These are phyloP conservation scores for Ophthalmolycus amberensis DNA, from an alignment of 2,113 vertebrate species.

Conservation along the genomic window DNA sequence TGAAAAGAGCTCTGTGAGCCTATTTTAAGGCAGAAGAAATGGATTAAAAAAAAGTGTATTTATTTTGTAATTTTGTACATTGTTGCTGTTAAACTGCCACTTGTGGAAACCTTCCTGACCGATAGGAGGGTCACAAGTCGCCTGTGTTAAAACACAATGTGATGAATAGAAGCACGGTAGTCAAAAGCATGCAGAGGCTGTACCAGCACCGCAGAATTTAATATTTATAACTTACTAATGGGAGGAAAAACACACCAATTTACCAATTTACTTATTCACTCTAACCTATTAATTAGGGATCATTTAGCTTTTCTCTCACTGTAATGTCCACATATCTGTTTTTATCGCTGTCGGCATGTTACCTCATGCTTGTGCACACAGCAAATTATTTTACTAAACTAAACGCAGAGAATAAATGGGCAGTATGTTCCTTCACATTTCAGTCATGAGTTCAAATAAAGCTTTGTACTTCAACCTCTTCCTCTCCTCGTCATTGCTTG, in stretches of 20 bases:
- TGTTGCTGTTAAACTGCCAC: conserved; percentile 54
- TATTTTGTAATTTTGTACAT: conserved; percentile 73
- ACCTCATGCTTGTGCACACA: conserved; percentile 32
- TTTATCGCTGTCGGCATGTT: conserved; percentile 57
- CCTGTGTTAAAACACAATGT: conserved; percentile 56
- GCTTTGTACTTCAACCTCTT: conserved; percentile 57
- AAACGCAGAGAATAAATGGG: conserved; percentile 39
- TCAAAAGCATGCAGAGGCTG: conserved; percentile 68
- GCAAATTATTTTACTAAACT: conserved; percentile 29
- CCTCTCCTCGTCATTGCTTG: conserved; percentile 33
- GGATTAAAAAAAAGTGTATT: conserved; percentile 38
- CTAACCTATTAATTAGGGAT: conserved; percentile 20
- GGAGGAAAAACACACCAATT: conserved; percentile 23
- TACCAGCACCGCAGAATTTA: conserved; percentile 43
- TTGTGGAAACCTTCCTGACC: conserved; percentile 23
- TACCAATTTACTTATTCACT: conserved; percentile 12
- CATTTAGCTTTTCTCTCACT: conserved; percentile 35
- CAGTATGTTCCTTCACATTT: conserved; percentile 60
- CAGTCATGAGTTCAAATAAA: conserved; percentile 68
- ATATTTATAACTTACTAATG: conserved; percentile 42
- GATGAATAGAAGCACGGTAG: conserved; percentile 57
- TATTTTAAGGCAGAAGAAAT: conserved; percentile 31
- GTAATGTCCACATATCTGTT: conserved; percentile 19
- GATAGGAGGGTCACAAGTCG: conserved; percentile 1
- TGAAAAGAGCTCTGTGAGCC: conserved; percentile 40